These are phyloP conservation scores for Onychomys torridus DNA, from an alignment of 2,797 vertebrate genomes.

Conservation along the genomic window DNA sequence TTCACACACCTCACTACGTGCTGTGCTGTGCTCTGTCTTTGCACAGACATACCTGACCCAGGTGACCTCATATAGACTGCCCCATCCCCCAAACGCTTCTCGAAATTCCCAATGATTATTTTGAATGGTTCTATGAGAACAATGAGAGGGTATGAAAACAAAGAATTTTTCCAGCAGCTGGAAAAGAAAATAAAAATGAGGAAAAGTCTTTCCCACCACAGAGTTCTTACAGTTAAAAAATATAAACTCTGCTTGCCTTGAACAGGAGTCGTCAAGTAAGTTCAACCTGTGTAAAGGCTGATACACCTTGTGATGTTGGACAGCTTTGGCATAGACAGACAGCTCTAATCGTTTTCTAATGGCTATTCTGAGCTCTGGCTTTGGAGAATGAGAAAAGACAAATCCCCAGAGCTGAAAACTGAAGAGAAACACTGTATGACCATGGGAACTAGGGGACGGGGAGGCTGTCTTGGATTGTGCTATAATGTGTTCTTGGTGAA, in stretches of 20 bases:
- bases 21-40: neutral
- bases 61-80: neutral
- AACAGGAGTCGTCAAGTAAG: constrained; percentile 13
- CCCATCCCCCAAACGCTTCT: neutral
- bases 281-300: neutral
- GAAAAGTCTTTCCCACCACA: constrained; percentile 69
- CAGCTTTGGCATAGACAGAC: constrained; percentile 76
- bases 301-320: constrained; percentile 24
- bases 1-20: rapidly evolving
- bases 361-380: constrained; percentile 80
- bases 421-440: constrained; percentile 70
- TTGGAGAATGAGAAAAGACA: constrained; percentile 84
- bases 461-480: constrained; percentile 27
- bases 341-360: constrained; percentile 84
- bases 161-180: constrained; percentile 71
- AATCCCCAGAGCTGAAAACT: constrained; percentile 81
- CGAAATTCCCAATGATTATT: constrained; percentile 46
- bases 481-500: constrained; percentile 47
- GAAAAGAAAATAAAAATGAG: constrained; percentile 73
- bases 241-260: constrained; percentile 52
- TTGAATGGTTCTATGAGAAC: constrained; percentile 27
- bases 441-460: constrained; percentile 25
- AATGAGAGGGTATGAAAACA: neutral
- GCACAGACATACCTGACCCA: neutral
- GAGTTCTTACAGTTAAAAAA: constrained; percentile 76